Conservation (phyloP, 2,797 vertebrate genomes). For the Odontamblyopus rebecca region DNA sequence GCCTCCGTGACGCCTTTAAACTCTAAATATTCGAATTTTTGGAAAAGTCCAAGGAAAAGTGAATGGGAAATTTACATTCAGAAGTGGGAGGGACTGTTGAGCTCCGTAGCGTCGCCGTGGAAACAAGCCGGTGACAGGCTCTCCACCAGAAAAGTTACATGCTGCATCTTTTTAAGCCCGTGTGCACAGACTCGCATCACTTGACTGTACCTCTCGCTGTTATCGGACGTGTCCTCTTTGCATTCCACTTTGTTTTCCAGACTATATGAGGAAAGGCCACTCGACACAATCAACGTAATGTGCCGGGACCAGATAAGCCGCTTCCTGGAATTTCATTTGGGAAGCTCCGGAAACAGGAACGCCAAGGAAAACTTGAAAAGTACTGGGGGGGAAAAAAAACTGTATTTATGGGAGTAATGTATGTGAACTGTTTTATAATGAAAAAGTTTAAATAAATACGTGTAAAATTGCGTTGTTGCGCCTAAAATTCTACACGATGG, state of each 20-base stretch:
- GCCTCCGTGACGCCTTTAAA: too few species aligned
- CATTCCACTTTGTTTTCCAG: constrained; percentile 30
- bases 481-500: too few species aligned
- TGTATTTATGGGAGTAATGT: background rate
- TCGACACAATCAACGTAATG: constrained; percentile 12
- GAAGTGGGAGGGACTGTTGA: too few species aligned
- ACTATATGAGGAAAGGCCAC: constrained; percentile 1
- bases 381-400: background rate
- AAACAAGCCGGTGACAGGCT: background rate
- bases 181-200: background rate
- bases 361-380: constrained; percentile 62
- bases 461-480: too few species aligned
- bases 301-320: background rate
- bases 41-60: too few species aligned
- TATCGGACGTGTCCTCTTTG: constrained; percentile 29
- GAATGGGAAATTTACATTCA: too few species aligned
- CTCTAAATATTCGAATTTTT: too few species aligned
- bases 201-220: background rate
- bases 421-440: background rate
- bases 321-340: constrained; percentile 20
- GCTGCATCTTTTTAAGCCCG: background rate
- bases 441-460: background rate
- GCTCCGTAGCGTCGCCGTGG: background rate
- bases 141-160: background rate
- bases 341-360: constrained; percentile 15